phyloP scores from a whole-genome alignment of 2,113 vertebrate genomes.

The Okapia johnstoni region DNA sequence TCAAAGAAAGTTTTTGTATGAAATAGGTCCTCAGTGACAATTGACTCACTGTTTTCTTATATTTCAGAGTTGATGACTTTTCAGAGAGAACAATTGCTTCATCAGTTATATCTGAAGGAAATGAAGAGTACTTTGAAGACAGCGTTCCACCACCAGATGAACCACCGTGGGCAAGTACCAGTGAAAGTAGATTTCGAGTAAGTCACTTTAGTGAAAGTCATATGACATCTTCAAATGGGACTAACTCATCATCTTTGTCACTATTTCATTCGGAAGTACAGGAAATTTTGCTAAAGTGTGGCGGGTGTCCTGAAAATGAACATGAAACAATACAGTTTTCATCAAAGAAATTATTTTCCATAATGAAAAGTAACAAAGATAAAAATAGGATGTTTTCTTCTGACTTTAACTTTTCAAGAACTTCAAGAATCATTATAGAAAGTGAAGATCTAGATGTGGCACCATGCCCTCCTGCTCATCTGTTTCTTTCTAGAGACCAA shows the following conservation, averaged over 20 bases:
- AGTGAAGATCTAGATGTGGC: neutral
- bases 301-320: neutral
- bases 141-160: neutral
- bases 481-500: slow-evolving; percentile 54
- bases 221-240: neutral
- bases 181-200: neutral
- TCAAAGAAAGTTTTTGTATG: neutral
- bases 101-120: slow-evolving; percentile 3
- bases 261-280: slow-evolving; percentile 4
- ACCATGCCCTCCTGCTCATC: slow-evolving; percentile 33
- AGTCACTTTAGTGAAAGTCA: neutral
- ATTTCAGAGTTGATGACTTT: slow-evolving; percentile 22
- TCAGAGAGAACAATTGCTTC: slow-evolving; percentile 4
- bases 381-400: neutral
- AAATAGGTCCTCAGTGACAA: neutral
- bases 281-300: neutral
- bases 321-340: neutral
- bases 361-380: slow-evolving; percentile 58
- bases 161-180: neutral
- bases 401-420: neutral
- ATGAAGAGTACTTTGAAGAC: neutral
- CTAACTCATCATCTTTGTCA: slow-evolving; percentile 2
- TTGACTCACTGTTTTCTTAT: slow-evolving; percentile 8
- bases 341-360: slow-evolving; percentile 35
- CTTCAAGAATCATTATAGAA: neutral